phyloP scores from a whole-genome alignment of 2,888 invertebrate species.

The Lasioglossum calceatum region DNA sequence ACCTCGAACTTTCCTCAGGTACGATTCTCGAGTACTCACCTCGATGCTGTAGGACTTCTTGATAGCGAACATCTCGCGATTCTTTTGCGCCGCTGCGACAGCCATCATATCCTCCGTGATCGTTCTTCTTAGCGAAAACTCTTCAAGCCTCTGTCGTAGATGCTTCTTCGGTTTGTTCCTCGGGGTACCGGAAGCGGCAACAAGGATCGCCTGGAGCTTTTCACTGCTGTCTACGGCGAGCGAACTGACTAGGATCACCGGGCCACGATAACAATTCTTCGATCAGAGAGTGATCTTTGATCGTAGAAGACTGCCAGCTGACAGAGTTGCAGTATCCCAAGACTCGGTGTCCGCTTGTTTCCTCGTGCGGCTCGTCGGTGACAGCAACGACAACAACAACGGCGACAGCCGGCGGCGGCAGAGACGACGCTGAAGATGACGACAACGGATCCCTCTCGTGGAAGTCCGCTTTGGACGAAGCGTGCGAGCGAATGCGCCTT shows the following conservation, averaged over 20 bases:
- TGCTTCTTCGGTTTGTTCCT: constrained; percentile 16
- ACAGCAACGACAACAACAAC: constrained; percentile 56
- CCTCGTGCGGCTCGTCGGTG: constrained; percentile 43
- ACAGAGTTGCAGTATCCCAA: constrained; percentile 33
- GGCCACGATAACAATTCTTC: constrained; percentile 26
- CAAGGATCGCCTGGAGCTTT: constrained; percentile 30
- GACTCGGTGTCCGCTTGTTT: background rate
- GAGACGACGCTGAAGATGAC: constrained; percentile 42
- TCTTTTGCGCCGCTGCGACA: constrained; percentile 96
- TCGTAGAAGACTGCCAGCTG: background rate
- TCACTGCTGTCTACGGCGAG: constrained; percentile 37
- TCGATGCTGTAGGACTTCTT: constrained; percentile 99
- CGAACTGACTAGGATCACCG: constrained; percentile 32
- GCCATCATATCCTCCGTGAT: constrained; percentile 88
- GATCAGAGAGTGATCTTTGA: background rate
- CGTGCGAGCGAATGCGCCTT: constrained; percentile 84
- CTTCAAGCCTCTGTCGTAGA: constrained; percentile 23
- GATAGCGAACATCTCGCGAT: constrained; percentile 98
- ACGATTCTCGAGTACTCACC: constrained; percentile 87
- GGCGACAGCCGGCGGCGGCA: constrained; percentile 28
- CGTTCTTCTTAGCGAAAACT: constrained; percentile 55
- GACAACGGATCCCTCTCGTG: constrained; percentile 65
- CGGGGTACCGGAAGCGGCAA: background rate
- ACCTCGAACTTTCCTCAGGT: background rate
- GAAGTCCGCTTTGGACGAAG: constrained; percentile 82